Conservation (phyloP, 2,797 vertebrate genomes). For the Melanotaenia pygmaea region DNA sequence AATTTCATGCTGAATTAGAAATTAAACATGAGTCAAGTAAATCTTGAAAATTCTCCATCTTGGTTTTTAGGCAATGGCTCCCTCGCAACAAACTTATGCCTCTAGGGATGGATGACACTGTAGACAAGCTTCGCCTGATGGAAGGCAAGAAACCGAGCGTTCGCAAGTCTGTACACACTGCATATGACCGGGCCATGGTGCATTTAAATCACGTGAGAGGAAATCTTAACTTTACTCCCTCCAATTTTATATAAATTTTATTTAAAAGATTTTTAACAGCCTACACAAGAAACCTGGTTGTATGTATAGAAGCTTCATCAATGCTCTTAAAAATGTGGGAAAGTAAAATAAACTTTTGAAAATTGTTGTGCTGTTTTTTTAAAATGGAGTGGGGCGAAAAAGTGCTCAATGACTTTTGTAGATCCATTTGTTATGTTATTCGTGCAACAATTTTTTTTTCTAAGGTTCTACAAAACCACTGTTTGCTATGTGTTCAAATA, state of each 20-base stretch:
- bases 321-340: slow-evolving; percentile 23
- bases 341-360: slow-evolving; percentile 24
- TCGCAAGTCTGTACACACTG: slow-evolving; percentile 96
- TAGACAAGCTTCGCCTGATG: slow-evolving; percentile 95
- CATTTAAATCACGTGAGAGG: slow-evolving; percentile 93
- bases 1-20: slow-evolving; percentile 24
- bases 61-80: slow-evolving; percentile 93
- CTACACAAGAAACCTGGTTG: slow-evolving; percentile 45
- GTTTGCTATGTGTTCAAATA: slow-evolving; percentile 64
- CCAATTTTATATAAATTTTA: slow-evolving; percentile 88
- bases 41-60: slow-evolving; percentile 13
- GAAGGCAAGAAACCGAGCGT: slow-evolving; percentile 98
- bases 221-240: slow-evolving; percentile 89
- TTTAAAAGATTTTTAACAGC: slow-evolving; percentile 48
- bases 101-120: slow-evolving; percentile 92
- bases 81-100: slow-evolving; percentile 92
- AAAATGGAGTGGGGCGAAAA: slow-evolving; percentile 23
- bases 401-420: slow-evolving; percentile 58
- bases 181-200: slow-evolving; percentile 94
- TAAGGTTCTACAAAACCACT: slow-evolving; percentile 74
- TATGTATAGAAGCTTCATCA: slow-evolving; percentile 45
- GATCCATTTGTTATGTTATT: slow-evolving; percentile 56
- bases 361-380: slow-evolving; percentile 45
- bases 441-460: slow-evolving; percentile 22
- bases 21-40: background rate